Conservation (phyloP, 2,797 vertebrate species). For the Hypotaenidia philippensis region DNA sequence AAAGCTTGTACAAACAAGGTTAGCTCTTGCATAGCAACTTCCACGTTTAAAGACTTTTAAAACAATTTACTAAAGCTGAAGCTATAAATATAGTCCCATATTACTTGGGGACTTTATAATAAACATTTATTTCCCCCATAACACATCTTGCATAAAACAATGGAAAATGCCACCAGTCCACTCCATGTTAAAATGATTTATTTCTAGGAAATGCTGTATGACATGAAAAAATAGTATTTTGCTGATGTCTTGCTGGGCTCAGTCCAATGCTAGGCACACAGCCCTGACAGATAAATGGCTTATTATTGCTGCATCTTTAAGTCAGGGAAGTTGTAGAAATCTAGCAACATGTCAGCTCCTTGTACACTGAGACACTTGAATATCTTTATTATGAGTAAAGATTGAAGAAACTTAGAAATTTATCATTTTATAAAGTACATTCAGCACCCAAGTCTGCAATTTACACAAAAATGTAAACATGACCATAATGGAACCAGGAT, state of each 20-base stretch:
- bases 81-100: neutral
- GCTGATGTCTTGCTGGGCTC: neutral
- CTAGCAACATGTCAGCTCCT: neutral
- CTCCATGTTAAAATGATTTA: neutral
- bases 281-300: neutral
- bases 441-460: neutral
- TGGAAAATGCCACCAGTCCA: neutral
- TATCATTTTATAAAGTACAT: neutral
- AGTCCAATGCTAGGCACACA: neutral
- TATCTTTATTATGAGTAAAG: neutral
- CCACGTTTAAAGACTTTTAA: neutral
- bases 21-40: neutral
- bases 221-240: neutral
- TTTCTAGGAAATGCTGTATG: neutral
- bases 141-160: neutral
- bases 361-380: neutral
- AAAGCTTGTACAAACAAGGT: neutral
- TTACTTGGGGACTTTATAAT: neutral
- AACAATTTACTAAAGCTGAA: slow-evolving; percentile 9
- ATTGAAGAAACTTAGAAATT: neutral
- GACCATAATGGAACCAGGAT: neutral
- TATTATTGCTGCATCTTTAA: neutral
- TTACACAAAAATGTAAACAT: neutral
- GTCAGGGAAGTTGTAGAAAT: neutral
- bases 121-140: neutral